These are phyloP conservation scores for Sebastes minor DNA, from an alignment of 2,797 vertebrate genomes.

Conservation along the genomic window DNA sequence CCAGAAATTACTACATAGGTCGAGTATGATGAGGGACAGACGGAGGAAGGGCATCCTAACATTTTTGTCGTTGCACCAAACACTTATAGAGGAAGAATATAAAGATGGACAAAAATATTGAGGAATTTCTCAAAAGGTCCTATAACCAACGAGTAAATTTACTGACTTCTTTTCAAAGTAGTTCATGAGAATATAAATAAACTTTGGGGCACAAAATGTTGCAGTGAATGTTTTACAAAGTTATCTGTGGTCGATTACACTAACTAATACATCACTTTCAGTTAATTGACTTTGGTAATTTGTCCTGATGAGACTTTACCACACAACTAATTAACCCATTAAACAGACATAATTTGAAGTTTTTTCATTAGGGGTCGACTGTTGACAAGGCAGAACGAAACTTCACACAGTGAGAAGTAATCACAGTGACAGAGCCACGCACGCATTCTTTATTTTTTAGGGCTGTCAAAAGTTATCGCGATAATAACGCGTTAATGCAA, in stretches of 20 bases:
- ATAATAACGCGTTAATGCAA: too few species aligned
- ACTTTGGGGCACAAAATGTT: background rate
- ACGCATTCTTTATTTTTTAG: background rate
- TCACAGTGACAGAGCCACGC: background rate
- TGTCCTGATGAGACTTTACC: background rate
- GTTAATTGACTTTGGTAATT: background rate
- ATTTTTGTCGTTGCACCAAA: background rate
- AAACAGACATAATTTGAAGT: background rate
- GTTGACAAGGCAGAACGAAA: background rate
- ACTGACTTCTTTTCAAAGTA: background rate
- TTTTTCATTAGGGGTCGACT: background rate
- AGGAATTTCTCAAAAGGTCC: background rate
- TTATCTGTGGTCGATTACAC: background rate
- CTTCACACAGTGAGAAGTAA: background rate
- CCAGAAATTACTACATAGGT: background rate
- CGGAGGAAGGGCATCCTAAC: background rate
- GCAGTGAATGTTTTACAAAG: background rate
- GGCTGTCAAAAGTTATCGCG: too few species aligned
- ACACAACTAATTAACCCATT: background rate
- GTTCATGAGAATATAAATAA: background rate
- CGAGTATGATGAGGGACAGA: background rate
- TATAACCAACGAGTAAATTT: background rate
- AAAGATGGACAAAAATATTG: background rate
- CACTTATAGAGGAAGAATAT: background rate
- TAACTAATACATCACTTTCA: background rate